Evolutionary conservation across 1,140 invertebrate species (phyloP).

Genomic region (Micrasema minimum): DNA sequence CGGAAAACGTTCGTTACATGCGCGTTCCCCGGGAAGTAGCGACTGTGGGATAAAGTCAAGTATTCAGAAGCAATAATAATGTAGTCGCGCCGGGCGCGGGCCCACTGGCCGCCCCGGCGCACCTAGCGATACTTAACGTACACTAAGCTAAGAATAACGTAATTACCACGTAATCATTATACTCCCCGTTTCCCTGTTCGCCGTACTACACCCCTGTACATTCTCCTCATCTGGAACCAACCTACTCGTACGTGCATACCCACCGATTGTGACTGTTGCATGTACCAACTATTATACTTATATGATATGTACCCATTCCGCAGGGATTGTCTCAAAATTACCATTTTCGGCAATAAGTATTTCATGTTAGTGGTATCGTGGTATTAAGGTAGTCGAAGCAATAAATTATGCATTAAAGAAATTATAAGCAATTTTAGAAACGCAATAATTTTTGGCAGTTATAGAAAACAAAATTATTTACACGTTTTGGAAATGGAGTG

Average conservation of each 20-base stretch:
- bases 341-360: too few species aligned
- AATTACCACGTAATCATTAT: background rate
- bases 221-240: background rate
- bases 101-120: background rate
- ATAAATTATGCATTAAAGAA: constrained; percentile 51
- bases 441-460: constrained; percentile 49
- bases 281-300: too few species aligned
- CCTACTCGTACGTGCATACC: too few species aligned
- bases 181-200: background rate
- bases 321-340: too few species aligned
- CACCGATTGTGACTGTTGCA: too few species aligned
- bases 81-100: constrained; percentile 28
- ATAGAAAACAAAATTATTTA: constrained; percentile 35
- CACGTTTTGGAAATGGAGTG: constrained; percentile 21
- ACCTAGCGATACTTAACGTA: background rate
- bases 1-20: constrained; percentile 20
- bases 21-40: constrained; percentile 46
- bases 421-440: constrained; percentile 44
- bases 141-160: constrained; percentile 13
- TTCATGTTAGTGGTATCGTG: constrained; percentile 2
- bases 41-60: constrained; percentile 49
- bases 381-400: constrained; percentile 41
- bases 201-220: constrained; percentile 5
- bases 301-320: too few species aligned
- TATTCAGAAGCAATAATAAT: constrained; percentile 53